These are phyloP conservation scores for Willowsia nigromaculata DNA, from an alignment of 2,888 invertebrate species.

Conservation along the genomic window DNA sequence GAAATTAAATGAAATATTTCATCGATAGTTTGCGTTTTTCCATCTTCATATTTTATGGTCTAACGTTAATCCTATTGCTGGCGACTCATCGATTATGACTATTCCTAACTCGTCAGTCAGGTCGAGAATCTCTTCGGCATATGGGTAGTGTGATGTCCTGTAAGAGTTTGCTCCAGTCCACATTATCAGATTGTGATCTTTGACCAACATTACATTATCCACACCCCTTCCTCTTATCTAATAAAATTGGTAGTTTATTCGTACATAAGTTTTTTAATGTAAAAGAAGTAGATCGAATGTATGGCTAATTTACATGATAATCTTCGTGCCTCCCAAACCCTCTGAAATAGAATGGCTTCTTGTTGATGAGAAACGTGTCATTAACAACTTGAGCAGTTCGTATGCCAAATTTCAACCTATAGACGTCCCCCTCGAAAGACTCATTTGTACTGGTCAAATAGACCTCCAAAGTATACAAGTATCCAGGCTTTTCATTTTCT, in stretches of 20 bases:
- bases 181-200: constrained; percentile 95
- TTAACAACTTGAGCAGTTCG: constrained; percentile 63
- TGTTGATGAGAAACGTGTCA: constrained; percentile 73
- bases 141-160: constrained; percentile 98
- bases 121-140: constrained; percentile 97
- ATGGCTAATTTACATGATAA: neutral
- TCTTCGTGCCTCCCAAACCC: constrained; percentile 77
- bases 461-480: constrained; percentile 92
- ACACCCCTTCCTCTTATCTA: constrained; percentile 96
- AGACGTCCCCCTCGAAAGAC: constrained; percentile 66
- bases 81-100: constrained; percentile 97
- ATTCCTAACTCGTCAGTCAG: constrained; percentile 95
- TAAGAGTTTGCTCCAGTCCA: constrained; percentile 98
- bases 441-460: constrained; percentile 54
- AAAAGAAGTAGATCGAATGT: no score
- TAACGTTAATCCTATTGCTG: constrained; percentile 93
- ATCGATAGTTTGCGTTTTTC: no score
- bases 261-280: no score
- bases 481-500: constrained; percentile 82
- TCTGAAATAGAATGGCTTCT: constrained; percentile 73
- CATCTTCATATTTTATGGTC: no score
- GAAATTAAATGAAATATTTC: neutral
- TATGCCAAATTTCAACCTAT: constrained; percentile 75
- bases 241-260: neutral
- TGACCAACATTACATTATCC: constrained; percentile 91